A percentile compares a stretch with the other conserved stretches of the same genome.
These are phyloP conservation scores for Mycetomoellerius zeteki DNA, from an alignment of 1,140 invertebrate species.

Conservation along the genomic window DNA sequence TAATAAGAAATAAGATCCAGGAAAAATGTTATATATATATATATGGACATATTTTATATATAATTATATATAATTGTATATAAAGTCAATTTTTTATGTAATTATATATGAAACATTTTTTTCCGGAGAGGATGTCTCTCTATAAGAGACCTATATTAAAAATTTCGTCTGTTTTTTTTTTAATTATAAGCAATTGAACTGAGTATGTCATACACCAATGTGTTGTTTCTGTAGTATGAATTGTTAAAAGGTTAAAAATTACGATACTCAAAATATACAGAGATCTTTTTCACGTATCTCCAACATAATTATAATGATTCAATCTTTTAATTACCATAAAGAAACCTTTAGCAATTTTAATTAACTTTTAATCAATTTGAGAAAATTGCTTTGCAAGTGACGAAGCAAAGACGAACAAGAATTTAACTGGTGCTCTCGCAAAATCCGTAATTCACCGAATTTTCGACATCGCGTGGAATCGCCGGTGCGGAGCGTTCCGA, in stretches of 20 bases:
- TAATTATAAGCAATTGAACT: no score
- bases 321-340: not conserved
- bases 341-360: not conserved
- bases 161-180: no score
- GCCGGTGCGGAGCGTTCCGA: slow-evolving; percentile 24
- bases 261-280: not conserved
- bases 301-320: not conserved
- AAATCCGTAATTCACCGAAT: slow-evolving; percentile 54
- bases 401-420: slow-evolving; percentile 2
- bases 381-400: not conserved
- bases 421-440: slow-evolving; percentile 1
- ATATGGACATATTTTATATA: no score
- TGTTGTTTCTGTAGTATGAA: no score
- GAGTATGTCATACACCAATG: no score
- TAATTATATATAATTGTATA: no score
- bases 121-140: no score
- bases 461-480: slow-evolving; percentile 46
- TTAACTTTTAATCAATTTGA: not conserved
- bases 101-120: no score
- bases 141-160: no score
- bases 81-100: no score
- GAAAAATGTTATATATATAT: no score
- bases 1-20: no score
- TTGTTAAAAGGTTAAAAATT: not conserved
- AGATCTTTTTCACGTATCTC: not conserved